These are phyloP conservation scores for Hephaestus fuliginosus DNA, from an alignment of 2,797 vertebrate species.

Conservation along the genomic window DNA sequence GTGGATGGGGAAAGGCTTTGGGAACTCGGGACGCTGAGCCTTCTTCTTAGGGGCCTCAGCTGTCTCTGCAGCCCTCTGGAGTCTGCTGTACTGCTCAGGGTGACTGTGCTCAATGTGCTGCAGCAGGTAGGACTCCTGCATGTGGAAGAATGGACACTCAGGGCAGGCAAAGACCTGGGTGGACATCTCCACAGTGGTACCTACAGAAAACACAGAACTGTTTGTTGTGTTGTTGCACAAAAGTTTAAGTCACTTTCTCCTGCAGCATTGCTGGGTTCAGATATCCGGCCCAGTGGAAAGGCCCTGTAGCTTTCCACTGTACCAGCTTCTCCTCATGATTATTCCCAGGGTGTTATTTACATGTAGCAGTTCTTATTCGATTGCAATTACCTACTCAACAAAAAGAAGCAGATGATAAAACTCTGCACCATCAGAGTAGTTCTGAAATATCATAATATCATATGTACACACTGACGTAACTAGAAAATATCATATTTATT, in stretches of 20 bases:
- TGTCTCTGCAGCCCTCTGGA: slow-evolving; percentile 45
- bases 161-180: slow-evolving; percentile 77
- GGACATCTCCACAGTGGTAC: slow-evolving; percentile 75
- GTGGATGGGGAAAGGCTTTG: slow-evolving; percentile 76
- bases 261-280: background rate
- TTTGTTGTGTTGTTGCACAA: background rate
- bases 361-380: background rate
- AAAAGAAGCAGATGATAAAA: background rate
- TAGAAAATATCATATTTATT: background rate
- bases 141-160: slow-evolving; percentile 77
- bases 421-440: background rate
- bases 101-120: slow-evolving; percentile 75
- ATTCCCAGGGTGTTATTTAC: background rate
- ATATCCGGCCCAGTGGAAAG: background rate
- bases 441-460: background rate
- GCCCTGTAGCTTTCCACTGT: background rate
- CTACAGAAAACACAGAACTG: slow-evolving; percentile 42
- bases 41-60: slow-evolving; percentile 41
- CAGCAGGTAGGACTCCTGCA: slow-evolving; percentile 76
- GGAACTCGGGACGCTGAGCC: slow-evolving; percentile 51
- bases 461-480: background rate
- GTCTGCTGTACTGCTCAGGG: slow-evolving; percentile 63
- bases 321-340: background rate
- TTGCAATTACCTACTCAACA: background rate
- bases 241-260: background rate